phyloP scores from a whole-genome alignment of 2,113 vertebrate species.

The Taxidea taxus region DNA sequence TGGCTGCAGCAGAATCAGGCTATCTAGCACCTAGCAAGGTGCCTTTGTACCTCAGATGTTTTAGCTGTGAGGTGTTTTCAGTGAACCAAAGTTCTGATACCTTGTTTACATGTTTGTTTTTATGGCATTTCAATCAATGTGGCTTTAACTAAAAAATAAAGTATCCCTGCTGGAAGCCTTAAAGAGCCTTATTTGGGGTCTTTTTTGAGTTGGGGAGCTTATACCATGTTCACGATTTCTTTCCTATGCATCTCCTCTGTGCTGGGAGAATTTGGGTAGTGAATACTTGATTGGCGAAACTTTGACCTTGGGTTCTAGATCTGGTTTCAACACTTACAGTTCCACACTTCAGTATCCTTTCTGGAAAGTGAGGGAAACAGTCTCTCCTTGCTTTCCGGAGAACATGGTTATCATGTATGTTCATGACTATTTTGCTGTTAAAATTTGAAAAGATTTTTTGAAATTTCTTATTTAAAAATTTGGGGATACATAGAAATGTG shows the following conservation, averaged over 20 bases:
- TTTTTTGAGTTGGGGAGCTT: constrained; percentile 2
- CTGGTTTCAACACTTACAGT: neutral
- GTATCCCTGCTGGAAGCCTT: constrained; percentile 76
- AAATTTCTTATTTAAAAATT: neutral
- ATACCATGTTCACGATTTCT: neutral
- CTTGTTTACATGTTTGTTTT: constrained; percentile 80
- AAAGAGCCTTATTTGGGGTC: constrained; percentile 24
- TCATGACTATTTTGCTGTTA: neutral
- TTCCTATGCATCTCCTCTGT: neutral
- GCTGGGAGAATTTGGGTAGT: neutral
- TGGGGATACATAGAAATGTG: neutral
- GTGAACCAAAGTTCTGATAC: constrained; percentile 78
- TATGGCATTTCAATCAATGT: constrained; percentile 80
- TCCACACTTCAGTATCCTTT: neutral
- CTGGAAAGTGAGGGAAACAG: neutral
- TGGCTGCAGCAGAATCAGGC: constrained; percentile 12
- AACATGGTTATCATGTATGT: neutral
- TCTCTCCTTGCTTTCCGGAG: neutral
- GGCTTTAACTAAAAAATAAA: constrained; percentile 81
- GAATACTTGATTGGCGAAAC: neutral
- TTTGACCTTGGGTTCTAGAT: neutral
- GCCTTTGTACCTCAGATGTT: constrained; percentile 76
- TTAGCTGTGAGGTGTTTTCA: constrained; percentile 79
- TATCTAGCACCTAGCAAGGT: constrained; percentile 59
- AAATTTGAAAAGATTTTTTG: neutral